phyloP scores from a whole-genome alignment of 2,797 vertebrate genomes.

The Protonibea diacanthus region DNA sequence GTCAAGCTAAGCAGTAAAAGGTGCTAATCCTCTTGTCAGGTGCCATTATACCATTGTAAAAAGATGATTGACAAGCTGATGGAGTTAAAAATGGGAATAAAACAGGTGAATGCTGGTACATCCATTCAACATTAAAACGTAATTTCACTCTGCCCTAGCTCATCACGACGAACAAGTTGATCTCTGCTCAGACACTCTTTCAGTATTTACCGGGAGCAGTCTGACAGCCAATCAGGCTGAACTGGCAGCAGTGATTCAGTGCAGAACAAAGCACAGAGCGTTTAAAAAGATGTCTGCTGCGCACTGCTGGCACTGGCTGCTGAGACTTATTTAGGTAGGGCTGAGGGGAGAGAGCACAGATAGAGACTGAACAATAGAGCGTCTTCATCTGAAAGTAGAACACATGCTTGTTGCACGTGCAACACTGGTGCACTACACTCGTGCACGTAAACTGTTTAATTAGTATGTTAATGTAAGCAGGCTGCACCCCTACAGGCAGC shows the following conservation, averaged over 20 bases:
- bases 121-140: no score
- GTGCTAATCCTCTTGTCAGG: not conserved
- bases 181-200: not conserved
- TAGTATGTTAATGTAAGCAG: constrained; percentile 73
- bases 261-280: not conserved
- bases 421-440: constrained; percentile 7
- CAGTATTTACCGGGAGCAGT: not conserved
- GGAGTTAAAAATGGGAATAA: no score
- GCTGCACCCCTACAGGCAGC: constrained; percentile 50
- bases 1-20: no score
- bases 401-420: constrained; percentile 66
- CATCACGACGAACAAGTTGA: not conserved
- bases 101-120: no score
- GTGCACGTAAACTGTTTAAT: constrained; percentile 41
- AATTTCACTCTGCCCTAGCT: no score
- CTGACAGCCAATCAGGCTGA: not conserved
- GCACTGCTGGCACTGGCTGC: not conserved
- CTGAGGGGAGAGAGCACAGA: not conserved
- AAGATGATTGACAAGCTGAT: no score
- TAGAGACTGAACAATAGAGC: constrained; percentile 30
- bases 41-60: not conserved
- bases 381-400: constrained; percentile 47
- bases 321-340: constrained; percentile 3
- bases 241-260: not conserved
- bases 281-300: no score